These are phyloP conservation scores for Hyposoter didymator DNA, from an alignment of 2,888 invertebrate species.

Conservation along the genomic window DNA sequence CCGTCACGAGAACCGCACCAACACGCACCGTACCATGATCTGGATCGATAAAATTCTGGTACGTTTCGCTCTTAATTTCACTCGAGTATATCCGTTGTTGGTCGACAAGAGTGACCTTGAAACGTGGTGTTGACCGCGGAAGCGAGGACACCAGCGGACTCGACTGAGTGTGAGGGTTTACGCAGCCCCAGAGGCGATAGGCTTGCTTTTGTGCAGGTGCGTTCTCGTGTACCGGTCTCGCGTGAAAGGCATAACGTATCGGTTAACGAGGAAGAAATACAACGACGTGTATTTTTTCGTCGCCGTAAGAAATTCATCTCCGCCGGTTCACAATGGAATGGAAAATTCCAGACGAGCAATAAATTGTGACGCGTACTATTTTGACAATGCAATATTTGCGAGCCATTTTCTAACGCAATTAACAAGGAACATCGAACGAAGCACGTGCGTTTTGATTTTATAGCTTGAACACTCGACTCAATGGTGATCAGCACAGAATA, in stretches of 20 bases:
- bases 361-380: not conserved
- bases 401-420: conserved; percentile 22
- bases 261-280: conserved; percentile 27
- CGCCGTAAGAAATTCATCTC: conserved; percentile 28
- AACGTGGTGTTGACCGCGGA: conserved; percentile 67
- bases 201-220: conserved; percentile 20
- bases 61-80: conserved; percentile 61
- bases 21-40: conserved; percentile 36
- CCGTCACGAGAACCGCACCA: not conserved
- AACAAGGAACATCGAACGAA: conserved; percentile 7
- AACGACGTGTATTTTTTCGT: not conserved
- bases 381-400: conserved; percentile 14
- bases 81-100: conserved; percentile 4
- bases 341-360: not conserved
- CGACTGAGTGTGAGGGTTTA: conserved; percentile 10
- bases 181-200: conserved; percentile 48
- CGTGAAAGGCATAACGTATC: conserved; percentile 53
- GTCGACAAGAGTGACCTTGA: conserved; percentile 54
- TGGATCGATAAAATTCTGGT: conserved; percentile 23
- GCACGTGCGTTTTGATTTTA: not conserved
- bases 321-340: not conserved
- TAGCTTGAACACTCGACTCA: not conserved
- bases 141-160: conserved; percentile 55
- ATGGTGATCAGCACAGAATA: not conserved
- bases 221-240: conserved; percentile 16